phyloP scores from a whole-genome alignment of 30 jellyfish, hydroid and myxozoan genomes.

The Hydractinia echinata region DNA sequence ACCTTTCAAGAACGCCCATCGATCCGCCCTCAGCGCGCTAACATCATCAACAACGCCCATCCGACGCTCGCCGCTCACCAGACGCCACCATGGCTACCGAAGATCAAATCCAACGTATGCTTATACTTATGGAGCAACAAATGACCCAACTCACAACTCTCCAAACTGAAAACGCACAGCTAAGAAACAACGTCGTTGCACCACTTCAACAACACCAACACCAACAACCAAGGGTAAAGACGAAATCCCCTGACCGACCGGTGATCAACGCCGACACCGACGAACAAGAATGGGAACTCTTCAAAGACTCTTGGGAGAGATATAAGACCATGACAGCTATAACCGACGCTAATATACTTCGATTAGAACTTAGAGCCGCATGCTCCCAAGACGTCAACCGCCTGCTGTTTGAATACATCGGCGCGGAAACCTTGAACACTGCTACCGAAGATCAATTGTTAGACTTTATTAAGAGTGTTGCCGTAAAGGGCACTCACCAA shows the following conservation, averaged over 20 bases:
- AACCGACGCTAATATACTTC: neutral
- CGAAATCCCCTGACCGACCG: slow-evolving; percentile 20
- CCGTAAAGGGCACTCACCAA: slow-evolving; percentile 25
- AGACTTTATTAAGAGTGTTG: neutral
- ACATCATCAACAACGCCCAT: too few relatives aligned
- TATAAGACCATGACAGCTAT: slow-evolving; percentile 20
- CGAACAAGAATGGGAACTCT: slow-evolving; percentile 27
- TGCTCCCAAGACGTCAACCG: slow-evolving; percentile 25
- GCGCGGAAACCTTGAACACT: neutral
- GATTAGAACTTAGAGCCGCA: slow-evolving; percentile 28
- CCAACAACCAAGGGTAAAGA: neutral
- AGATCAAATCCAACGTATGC: slow-evolving; percentile 16
- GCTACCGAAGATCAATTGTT: slow-evolving; percentile 10
- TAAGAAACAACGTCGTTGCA: neutral
- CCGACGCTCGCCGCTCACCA: too few relatives aligned
- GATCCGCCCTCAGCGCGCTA: too few relatives aligned
- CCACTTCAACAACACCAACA: slow-evolving; percentile 1
- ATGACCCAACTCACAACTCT: slow-evolving; percentile 5
- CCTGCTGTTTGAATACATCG: slow-evolving; percentile 29
- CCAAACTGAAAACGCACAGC: slow-evolving; percentile 23
- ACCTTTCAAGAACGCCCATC: too few relatives aligned
- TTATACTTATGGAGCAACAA: neutral
- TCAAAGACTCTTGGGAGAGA: slow-evolving; percentile 11
- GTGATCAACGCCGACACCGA: slow-evolving; percentile 13
- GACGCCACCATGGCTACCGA: slow-evolving; percentile 19